A percentile compares a stretch with the other conserved stretches of the same genome.
Evolutionary conservation across 2,888 invertebrate genomes (phyloP).

Genomic region (Drosophila engyochracea): DNA sequence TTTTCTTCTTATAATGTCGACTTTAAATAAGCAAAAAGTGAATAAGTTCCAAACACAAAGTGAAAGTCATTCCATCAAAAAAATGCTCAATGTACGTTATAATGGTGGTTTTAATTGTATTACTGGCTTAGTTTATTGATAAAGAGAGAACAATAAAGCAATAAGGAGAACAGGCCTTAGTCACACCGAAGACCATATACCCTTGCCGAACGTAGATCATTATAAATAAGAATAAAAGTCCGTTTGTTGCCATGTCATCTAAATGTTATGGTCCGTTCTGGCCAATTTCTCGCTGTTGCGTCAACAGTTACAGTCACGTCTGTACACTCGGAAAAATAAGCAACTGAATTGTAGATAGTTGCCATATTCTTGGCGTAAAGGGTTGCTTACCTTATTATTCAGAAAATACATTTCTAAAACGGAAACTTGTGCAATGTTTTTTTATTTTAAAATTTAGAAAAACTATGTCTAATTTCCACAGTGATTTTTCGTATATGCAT

Average conservation of each 20-base stretch:
- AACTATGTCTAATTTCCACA: no score
- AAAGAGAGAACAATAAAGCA: not conserved
- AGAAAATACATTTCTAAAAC: not conserved
- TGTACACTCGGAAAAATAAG: not conserved
- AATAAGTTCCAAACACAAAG: not conserved
- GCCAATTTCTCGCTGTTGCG: not conserved
- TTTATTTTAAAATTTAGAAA: no score
- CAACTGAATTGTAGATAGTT: accelerated
- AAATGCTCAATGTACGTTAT: not conserved
- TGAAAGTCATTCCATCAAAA: not conserved
- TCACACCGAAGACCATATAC: not conserved
- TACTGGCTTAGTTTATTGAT: not conserved
- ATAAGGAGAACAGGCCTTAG: not conserved
- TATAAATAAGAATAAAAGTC: not conserved
- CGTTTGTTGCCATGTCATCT: not conserved
- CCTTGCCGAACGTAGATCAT: not conserved
- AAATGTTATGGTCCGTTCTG: not conserved
- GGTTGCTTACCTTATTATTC: not conserved
- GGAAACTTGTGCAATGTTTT: no score
- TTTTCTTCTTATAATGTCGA: not conserved
- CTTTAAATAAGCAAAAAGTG: not conserved
- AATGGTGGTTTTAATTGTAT: not conserved
- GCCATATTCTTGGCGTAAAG: accelerated
- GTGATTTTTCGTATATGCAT: no score
- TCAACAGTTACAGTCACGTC: not conserved